Conservation (phyloP, 1,140 invertebrate genomes). For the Dendroctonus valens region DNA sequence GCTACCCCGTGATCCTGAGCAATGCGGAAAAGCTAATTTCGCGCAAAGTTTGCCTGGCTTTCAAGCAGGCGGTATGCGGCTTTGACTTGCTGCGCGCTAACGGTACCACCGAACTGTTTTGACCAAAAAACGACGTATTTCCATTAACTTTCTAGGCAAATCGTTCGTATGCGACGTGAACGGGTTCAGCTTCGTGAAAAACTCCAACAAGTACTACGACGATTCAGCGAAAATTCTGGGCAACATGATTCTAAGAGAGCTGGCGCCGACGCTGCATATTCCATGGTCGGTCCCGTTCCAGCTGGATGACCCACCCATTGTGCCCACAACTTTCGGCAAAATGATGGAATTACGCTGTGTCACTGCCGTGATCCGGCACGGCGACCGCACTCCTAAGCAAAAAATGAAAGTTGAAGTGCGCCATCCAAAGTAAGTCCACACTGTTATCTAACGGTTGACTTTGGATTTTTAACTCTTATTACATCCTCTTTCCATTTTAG, state of each 20-base stretch:
- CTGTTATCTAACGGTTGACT: too few relatives aligned
- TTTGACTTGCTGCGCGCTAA: constrained; percentile 84
- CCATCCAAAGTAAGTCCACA: constrained; percentile 80
- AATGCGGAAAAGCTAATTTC: constrained; percentile 99
- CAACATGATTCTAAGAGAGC: constrained; percentile 84
- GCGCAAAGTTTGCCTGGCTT: constrained; percentile 94
- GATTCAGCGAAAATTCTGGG: constrained; percentile 97
- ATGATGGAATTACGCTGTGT: constrained; percentile 99
- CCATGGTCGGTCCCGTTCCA: constrained; percentile 97
- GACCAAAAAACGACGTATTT: not conserved
- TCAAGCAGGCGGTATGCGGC: constrained; percentile 99
- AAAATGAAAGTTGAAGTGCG: constrained; percentile 99
- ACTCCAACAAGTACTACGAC: constrained; percentile 99
- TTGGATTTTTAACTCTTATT: too few relatives aligned
- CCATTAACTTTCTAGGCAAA: constrained; percentile 53
- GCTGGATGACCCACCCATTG: constrained; percentile 96
- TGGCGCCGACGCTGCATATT: constrained; percentile 93
- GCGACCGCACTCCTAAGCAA: constrained; percentile 98
- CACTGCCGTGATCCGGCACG: constrained; percentile 97
- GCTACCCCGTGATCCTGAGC: constrained; percentile 97
- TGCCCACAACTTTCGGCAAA: constrained; percentile 98
- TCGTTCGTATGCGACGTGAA: constrained; percentile 99
- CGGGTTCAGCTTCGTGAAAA: constrained; percentile 99
- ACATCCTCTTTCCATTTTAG: constrained; percentile 54
- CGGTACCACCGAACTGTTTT: constrained; percentile 56